Evolutionary conservation across 2,797 vertebrate species (phyloP).

Genomic region (Xenentodon cancila): DNA sequence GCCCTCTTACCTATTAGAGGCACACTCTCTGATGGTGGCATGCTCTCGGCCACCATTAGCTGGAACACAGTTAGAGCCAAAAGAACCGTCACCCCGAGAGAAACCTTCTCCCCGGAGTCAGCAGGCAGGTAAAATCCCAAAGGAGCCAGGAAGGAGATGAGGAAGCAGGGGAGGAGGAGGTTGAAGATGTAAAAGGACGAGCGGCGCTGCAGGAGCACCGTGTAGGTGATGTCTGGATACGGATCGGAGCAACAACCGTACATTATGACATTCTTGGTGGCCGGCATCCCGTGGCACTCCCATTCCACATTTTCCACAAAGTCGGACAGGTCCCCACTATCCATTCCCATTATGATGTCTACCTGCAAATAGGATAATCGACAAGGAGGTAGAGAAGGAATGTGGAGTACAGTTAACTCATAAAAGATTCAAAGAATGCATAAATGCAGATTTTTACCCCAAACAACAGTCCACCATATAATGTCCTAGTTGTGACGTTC

Average conservation of each 20-base stretch:
- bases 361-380: slow-evolving; percentile 70
- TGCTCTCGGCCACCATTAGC: slow-evolving; percentile 98
- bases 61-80: slow-evolving; percentile 97
- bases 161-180: slow-evolving; percentile 93
- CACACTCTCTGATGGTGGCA: slow-evolving; percentile 97
- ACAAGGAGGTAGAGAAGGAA: slow-evolving; percentile 2
- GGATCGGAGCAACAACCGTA: slow-evolving; percentile 98
- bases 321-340: slow-evolving; percentile 94
- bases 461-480: neutral
- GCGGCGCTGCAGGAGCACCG: slow-evolving; percentile 91
- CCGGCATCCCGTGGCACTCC: slow-evolving; percentile 96
- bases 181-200: slow-evolving; percentile 98
- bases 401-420: too few species aligned
- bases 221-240: slow-evolving; percentile 96
- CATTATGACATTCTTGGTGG: slow-evolving; percentile 93
- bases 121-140: slow-evolving; percentile 97
- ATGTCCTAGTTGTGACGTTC: neutral
- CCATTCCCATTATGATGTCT: slow-evolving; percentile 91
- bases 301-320: slow-evolving; percentile 98
- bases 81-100: slow-evolving; percentile 94
- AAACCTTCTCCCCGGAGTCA: slow-evolving; percentile 98
- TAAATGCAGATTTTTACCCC: too few species aligned
- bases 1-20: slow-evolving; percentile 91
- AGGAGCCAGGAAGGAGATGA: slow-evolving; percentile 97
- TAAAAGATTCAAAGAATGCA: too few species aligned